Percentiles rank a stretch among this genome's conserved stretches.
Evolutionary conservation across 2,797 vertebrate species (phyloP).

Genomic region (Tenualosa ilisha): DNA sequence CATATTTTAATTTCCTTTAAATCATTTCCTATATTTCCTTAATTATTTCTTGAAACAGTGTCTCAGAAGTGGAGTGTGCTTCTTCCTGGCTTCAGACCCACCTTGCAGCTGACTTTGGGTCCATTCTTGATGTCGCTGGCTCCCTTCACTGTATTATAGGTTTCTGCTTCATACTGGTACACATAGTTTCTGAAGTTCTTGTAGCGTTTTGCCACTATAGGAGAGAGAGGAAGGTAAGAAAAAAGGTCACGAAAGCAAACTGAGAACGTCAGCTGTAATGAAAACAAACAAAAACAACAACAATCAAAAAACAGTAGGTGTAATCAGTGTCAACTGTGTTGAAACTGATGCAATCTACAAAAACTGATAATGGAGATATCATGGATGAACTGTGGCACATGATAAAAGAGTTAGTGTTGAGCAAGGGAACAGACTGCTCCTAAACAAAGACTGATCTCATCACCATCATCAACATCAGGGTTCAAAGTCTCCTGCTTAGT

Average conservation of each 20-base stretch:
- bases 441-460: constrained; percentile 26
- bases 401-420: constrained; percentile 34
- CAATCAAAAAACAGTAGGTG: background rate
- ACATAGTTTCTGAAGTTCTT: constrained; percentile 83
- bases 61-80: background rate
- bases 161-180: constrained; percentile 86
- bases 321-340: background rate
- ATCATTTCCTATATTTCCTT: no score
- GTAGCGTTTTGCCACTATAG: constrained; percentile 80
- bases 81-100: constrained; percentile 46
- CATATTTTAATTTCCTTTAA: background rate
- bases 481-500: constrained; percentile 39
- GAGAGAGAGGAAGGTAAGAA: background rate
- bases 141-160: constrained; percentile 77
- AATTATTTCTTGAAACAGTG: background rate
- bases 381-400: constrained; percentile 36
- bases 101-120: constrained; percentile 86
- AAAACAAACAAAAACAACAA: background rate
- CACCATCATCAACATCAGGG: constrained; percentile 24
- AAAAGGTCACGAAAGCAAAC: background rate
- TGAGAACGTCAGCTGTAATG: background rate
- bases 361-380: constrained; percentile 20
- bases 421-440: constrained; percentile 24
- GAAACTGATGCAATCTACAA: background rate
- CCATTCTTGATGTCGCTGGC: constrained; percentile 77